phyloP scores from a whole-genome alignment of 2,888 invertebrate species.

The Drosophila anomalata region DNA sequence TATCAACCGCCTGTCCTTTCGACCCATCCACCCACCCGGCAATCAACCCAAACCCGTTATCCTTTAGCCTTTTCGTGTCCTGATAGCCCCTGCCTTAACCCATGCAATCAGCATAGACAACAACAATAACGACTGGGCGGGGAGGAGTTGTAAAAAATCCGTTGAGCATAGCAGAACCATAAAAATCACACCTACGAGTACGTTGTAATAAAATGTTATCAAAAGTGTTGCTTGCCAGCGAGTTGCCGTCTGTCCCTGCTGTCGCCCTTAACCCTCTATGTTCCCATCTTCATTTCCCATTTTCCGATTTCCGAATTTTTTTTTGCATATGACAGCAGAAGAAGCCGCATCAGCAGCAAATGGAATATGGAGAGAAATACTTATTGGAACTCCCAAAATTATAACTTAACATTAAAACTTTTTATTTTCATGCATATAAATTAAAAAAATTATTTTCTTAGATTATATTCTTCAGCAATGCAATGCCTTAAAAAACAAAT shows the following conservation, averaged over 20 bases:
- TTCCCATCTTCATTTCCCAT: conserved; percentile 9
- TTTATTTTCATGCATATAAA: background rate
- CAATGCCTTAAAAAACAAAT: background rate
- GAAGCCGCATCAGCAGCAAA: conserved; percentile 28
- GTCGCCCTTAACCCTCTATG: conserved; percentile 1
- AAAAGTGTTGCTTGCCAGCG: conserved; percentile 74
- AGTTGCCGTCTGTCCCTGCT: conserved; percentile 40
- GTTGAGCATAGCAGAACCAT: conserved; percentile 79
- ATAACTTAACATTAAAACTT: background rate
- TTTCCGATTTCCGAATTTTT: conserved; percentile 35
- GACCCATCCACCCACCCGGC: conserved; percentile 20
- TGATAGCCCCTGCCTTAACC: conserved; percentile 15
- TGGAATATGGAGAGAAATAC: conserved; percentile 19
- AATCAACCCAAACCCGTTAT: conserved; percentile 26
- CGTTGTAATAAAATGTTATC: conserved; percentile 81
- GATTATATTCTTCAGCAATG: background rate
- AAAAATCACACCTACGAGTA: conserved; percentile 81
- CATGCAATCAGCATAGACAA: conserved; percentile 74
- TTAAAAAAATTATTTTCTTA: background rate
- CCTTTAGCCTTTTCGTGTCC: conserved; percentile 34
- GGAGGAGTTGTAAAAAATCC: conserved; percentile 55
- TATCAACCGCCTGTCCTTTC: conserved; percentile 39
- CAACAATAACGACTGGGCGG: conserved; percentile 17
- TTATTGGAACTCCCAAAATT: background rate
- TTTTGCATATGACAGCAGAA: conserved; percentile 76